Conservation (phyloP, 2,888 invertebrate species). For the Chrysolina haemoptera region DNA sequence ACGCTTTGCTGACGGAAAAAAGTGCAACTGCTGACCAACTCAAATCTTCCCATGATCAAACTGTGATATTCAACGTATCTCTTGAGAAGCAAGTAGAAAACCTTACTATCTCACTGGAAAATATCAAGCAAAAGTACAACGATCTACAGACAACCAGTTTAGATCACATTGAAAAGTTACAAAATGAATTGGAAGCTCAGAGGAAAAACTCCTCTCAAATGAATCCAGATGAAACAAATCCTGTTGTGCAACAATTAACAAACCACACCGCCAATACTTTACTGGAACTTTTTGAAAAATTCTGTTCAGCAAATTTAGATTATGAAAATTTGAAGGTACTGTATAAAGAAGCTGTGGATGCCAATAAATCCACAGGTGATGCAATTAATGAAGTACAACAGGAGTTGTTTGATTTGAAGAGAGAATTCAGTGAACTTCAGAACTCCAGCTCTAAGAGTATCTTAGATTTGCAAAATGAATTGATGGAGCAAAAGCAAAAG, state of each 20-base stretch:
- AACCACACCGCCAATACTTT: slow-evolving; percentile 14
- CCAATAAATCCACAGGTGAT: slow-evolving; percentile 10
- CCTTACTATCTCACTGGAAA: slow-evolving; percentile 57
- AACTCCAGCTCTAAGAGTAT: slow-evolving; percentile 49
- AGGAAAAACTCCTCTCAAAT: slow-evolving; percentile 40
- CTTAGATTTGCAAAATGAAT: slow-evolving; percentile 54
- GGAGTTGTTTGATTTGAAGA: slow-evolving; percentile 25
- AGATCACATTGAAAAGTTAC: slow-evolving; percentile 17
- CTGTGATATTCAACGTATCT: slow-evolving; percentile 3
- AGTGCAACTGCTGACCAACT: slow-evolving; percentile 22
- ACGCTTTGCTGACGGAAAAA: slow-evolving; percentile 29
- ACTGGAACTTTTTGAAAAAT: slow-evolving; percentile 28
- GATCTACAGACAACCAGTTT: slow-evolving; percentile 23
- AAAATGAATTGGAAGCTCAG: slow-evolving; percentile 25
- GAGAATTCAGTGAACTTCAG: slow-evolving; percentile 33
- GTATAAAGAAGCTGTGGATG: slow-evolving; percentile 12
- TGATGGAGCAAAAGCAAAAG: slow-evolving; percentile 48
- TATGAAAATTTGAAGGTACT: neutral
- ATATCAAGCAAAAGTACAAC: slow-evolving; percentile 53
- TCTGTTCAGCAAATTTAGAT: neutral
- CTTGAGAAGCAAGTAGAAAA: slow-evolving; percentile 60
- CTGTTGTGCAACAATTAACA: slow-evolving; percentile 30
- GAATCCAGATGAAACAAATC: slow-evolving; percentile 13
- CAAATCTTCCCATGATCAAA: slow-evolving; percentile 52
- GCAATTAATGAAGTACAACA: slow-evolving; percentile 26